Percentiles rank a stretch among this genome's conserved stretches.
These are phyloP conservation scores for Diaphora mendica DNA, from an alignment of 2,888 invertebrate genomes.

Conservation along the genomic window DNA sequence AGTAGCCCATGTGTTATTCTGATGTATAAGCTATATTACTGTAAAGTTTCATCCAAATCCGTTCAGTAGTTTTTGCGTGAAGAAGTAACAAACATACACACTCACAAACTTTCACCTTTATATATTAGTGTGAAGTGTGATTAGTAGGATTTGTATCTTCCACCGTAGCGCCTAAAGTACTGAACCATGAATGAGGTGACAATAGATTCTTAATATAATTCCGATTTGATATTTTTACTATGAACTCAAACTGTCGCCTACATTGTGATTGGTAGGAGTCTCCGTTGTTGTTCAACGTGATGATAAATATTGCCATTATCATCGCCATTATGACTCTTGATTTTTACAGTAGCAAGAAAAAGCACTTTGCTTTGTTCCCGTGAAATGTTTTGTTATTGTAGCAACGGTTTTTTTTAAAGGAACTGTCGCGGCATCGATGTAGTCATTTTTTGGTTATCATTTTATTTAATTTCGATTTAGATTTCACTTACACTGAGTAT, in stretches of 20 bases:
- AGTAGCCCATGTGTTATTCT: too few species aligned
- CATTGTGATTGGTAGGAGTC: background rate
- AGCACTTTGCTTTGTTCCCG: background rate
- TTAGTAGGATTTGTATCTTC: too few species aligned
- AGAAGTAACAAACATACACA: too few species aligned
- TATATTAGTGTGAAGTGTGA: too few species aligned
- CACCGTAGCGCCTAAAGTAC: too few species aligned
- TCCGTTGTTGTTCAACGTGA: background rate
- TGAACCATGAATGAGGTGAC: too few species aligned
- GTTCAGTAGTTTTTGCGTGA: too few species aligned
- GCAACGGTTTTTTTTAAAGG: background rate
- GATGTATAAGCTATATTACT: too few species aligned
- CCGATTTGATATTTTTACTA: background rate
- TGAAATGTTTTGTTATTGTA: slow-evolving; percentile 17
- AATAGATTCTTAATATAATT: too few species aligned
- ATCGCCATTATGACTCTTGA: background rate
- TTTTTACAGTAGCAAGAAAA: slow-evolving; percentile 8
- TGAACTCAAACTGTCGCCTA: background rate
- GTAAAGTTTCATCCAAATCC: too few species aligned
- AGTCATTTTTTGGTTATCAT: too few species aligned
- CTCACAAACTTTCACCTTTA: too few species aligned
- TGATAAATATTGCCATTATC: background rate
- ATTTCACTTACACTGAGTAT: background rate
- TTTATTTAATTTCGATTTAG: background rate
- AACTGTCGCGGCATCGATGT: background rate